Conservation (phyloP, 2,797 vertebrate genomes). For the Gallirallus australis region DNA sequence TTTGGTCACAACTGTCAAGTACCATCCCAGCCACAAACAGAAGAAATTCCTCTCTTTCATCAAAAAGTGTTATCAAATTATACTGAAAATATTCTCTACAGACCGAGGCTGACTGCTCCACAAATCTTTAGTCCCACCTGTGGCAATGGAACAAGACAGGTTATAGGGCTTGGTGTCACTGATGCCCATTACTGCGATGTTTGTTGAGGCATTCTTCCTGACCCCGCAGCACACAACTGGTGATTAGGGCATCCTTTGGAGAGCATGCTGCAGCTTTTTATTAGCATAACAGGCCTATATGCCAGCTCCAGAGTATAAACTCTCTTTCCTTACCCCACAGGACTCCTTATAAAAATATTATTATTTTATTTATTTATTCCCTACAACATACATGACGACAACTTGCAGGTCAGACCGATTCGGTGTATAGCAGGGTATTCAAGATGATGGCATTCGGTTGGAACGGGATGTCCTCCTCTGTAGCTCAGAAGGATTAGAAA, state of each 20-base stretch:
- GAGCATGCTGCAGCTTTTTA: background rate
- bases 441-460: background rate
- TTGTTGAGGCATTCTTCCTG: background rate
- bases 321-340: background rate
- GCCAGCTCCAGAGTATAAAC: background rate
- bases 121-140: background rate
- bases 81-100: accelerated
- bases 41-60: background rate
- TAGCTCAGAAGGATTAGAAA: constrained; percentile 21
- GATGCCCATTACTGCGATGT: background rate
- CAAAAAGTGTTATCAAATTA: background rate
- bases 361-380: background rate
- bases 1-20: background rate
- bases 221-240: background rate
- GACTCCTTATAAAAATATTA: background rate
- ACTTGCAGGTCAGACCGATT: background rate
- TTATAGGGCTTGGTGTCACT: background rate
- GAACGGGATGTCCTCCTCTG: constrained; percentile 21
- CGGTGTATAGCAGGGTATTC: background rate
- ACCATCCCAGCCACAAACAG: background rate
- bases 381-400: accelerated
- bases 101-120: background rate
- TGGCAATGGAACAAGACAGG: background rate
- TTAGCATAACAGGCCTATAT: background rate
- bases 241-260: constrained; percentile 6